Base-by-base conservation (phyloP, 2,888 invertebrate species). In the Pantelozetes paolii region DNA sequence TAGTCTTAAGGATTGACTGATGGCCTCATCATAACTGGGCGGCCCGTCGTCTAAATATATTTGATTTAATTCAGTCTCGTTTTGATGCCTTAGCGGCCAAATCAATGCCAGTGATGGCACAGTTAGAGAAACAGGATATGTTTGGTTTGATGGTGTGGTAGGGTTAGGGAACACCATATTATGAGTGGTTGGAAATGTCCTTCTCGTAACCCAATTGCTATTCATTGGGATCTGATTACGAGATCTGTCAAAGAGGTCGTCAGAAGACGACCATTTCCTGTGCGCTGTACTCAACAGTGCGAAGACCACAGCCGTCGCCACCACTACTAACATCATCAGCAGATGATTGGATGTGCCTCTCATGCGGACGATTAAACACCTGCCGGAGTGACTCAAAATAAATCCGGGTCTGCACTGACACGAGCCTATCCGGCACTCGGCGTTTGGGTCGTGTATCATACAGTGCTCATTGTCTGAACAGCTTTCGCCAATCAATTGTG, bases 21-120 rank as follows among this genome's bases (percentile, higher is more conserved):
- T 32, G 32, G 62, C 62, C 62, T 62, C 62, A 32, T 62, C 62
- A 62, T 62, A 62, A 62, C 62, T 62, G 62, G 62, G 62, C 28
- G 62, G 62, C 8, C 62, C 62, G 62, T 62, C 62, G 15, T 62
- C 62, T 18, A 32, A 32, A 8, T 62, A 26, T 8, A 32, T 30
- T 8, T 62, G 62, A 62, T 62, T 62, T 1, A 32, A 32, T 28
- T 62, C 32, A 15, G 1, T 30, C 8, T 62, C 32, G n/a, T 62
- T 30, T n/a, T 30, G 54, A 54, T 54, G 62, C 8, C 62, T 62
- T 30, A 62, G 32, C 32, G 62, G 62, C 62, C 62, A 62, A 18
- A 62, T 62, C 15, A 62, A 15, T 2, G 62, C 62, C 62, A 62
- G 30, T n/a, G 62, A 62, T 2, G 62, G 62, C 32, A 32, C 32